Percentiles rank a stretch among this genome's conserved stretches.
Evolutionary conservation across 2,888 invertebrate species (phyloP).

Genomic region (Alviniconcha strummeri): DNA sequence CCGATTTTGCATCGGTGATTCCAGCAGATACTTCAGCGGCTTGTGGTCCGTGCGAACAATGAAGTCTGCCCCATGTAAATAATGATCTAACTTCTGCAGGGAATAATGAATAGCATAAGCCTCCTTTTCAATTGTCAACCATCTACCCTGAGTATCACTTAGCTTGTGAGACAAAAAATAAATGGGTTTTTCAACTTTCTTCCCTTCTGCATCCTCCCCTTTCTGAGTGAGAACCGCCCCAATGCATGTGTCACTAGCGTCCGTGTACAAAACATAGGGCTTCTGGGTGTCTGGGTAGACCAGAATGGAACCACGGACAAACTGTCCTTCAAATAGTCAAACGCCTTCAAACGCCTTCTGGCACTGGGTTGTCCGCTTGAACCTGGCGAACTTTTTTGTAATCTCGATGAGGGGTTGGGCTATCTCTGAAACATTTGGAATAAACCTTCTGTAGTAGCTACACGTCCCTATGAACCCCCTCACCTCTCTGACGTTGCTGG

Average conservation of each 20-base stretch:
- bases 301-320: slow-evolving; percentile 32
- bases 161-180: too few relatives aligned
- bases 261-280: slow-evolving; percentile 39
- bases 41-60: slow-evolving; percentile 37
- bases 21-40: slow-evolving; percentile 37
- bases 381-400: slow-evolving; percentile 39
- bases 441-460: slow-evolving; percentile 13
- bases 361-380: slow-evolving; percentile 36
- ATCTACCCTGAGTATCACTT: too few relatives aligned
- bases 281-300: slow-evolving; percentile 34
- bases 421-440: not conserved
- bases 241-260: slow-evolving; percentile 29
- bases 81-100: slow-evolving; percentile 36
- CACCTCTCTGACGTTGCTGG: too few relatives aligned
- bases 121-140: too few relatives aligned
- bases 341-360: too few relatives aligned
- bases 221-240: slow-evolving; percentile 23
- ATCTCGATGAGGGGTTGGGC: slow-evolving; percentile 19
- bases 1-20: slow-evolving; percentile 39
- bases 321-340: slow-evolving; percentile 36
- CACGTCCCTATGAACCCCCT: too few relatives aligned
- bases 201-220: too few relatives aligned
- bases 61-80: slow-evolving; percentile 34
- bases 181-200: too few relatives aligned
- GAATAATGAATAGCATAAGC: too few relatives aligned